phyloP scores from a whole-genome alignment of 2,888 invertebrate species.

The Timandra comae region DNA sequence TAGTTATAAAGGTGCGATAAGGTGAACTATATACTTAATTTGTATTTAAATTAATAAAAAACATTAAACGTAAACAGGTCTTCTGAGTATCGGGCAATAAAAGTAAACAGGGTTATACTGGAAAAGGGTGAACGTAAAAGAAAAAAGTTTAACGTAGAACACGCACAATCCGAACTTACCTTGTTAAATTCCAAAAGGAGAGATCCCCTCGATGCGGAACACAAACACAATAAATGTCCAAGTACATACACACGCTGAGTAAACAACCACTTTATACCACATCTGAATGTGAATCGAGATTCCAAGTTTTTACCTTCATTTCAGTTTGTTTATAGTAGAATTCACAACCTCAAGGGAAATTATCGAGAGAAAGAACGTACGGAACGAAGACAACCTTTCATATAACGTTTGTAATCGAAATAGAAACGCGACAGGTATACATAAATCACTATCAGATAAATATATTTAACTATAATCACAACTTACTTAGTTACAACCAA shows the following conservation, averaged over 20 bases:
- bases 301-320: slow-evolving; percentile 43
- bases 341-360: slow-evolving; percentile 71
- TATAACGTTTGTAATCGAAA: slow-evolving; percentile 41
- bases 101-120: no score
- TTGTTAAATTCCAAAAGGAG: slow-evolving; percentile 14
- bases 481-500: slow-evolving; percentile 64
- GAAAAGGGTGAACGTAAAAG: background rate
- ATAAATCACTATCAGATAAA: slow-evolving; percentile 44
- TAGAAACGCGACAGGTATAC: slow-evolving; percentile 40
- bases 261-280: slow-evolving; percentile 43
- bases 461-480: slow-evolving; percentile 64
- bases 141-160: background rate
- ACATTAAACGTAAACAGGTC: background rate
- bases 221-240: slow-evolving; percentile 37
- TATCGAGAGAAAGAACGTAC: slow-evolving; percentile 43
- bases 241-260: slow-evolving; percentile 40
- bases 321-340: slow-evolving; percentile 54
- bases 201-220: slow-evolving; percentile 13
- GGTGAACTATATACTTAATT: no score
- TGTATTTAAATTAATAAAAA: background rate
- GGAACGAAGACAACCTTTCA: slow-evolving; percentile 42
- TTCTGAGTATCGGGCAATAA: no score
- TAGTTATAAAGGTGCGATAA: no score
- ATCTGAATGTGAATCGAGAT: slow-evolving; percentile 45
- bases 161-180: slow-evolving; percentile 23